A percentile compares a stretch with the other conserved stretches of the same genome.
phyloP scores from a whole-genome alignment of 2,113 vertebrate species.

The Hemiscyllium ocellatum region DNA sequence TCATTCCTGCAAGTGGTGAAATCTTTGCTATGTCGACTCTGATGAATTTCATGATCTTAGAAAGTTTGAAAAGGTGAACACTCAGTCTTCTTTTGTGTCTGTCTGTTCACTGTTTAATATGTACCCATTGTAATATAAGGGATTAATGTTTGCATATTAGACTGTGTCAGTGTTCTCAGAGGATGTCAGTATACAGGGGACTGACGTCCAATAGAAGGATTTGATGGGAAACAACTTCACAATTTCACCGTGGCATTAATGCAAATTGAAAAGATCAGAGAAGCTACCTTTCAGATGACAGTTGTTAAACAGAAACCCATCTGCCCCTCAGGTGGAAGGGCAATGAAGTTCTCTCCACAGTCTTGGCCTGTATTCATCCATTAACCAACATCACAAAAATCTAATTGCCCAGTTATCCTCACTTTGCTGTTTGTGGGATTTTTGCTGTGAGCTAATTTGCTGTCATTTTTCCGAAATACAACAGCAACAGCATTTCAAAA shows the following conservation, averaged over 20 bases:
- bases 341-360: not conserved
- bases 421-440: not conserved
- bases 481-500: too few relatives aligned
- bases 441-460: not conserved
- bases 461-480: not conserved
- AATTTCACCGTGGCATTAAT: not conserved
- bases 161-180: too few relatives aligned
- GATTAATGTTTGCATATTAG: too few relatives aligned
- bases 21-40: too few relatives aligned
- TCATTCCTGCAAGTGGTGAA: too few relatives aligned
- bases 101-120: too few relatives aligned
- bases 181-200: too few relatives aligned
- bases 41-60: too few relatives aligned
- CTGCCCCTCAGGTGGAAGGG: not conserved
- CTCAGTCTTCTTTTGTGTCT: too few relatives aligned
- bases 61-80: too few relatives aligned
- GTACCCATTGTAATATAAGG: too few relatives aligned
- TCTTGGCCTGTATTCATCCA: not conserved
- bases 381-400: not conserved
- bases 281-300: not conserved
- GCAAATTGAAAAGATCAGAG: not conserved
- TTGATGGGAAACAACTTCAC: not conserved
- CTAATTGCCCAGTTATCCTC: not conserved
- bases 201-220: too few relatives aligned
- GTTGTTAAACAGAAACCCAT: not conserved